phyloP scores from a whole-genome alignment of 1,140 invertebrate species.

The Macrosteles quadrilineatus region DNA sequence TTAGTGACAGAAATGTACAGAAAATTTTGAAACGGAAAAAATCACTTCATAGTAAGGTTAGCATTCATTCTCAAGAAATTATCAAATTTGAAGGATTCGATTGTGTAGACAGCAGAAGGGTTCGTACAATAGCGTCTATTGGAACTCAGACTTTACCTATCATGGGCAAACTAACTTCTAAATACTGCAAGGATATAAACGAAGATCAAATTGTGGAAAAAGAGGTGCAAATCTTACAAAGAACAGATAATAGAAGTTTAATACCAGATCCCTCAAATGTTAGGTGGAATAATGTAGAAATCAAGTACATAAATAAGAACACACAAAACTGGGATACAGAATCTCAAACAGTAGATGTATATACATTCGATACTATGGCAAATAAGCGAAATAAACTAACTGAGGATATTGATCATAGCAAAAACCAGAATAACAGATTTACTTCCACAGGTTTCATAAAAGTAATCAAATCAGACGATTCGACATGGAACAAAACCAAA shows the following conservation, averaged over 20 bases:
- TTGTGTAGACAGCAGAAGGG: too few species aligned
- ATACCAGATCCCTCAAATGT: not conserved
- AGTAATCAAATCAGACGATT: not conserved
- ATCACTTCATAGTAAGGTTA: not conserved
- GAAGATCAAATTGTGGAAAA: too few species aligned
- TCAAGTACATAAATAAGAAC: slow-evolving; percentile 6
- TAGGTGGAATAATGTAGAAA: not conserved
- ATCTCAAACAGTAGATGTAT: not conserved
- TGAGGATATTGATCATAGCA: too few species aligned
- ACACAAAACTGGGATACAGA: not conserved
- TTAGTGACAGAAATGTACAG: not conserved
- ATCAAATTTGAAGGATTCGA: not conserved
- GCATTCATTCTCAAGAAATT: not conserved
- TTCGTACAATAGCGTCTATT: too few species aligned
- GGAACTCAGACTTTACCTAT: too few species aligned
- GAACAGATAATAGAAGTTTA: not conserved
- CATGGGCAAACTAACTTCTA: not conserved
- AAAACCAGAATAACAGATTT: too few species aligned
- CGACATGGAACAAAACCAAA: slow-evolving; percentile 1
- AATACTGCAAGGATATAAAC: too few species aligned
- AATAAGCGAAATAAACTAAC: too few species aligned
- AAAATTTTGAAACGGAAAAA: not conserved
- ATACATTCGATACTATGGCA: not conserved
- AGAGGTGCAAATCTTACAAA: too few species aligned
- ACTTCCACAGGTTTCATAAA: slow-evolving; percentile 13